These are phyloP conservation scores for Albula glossodonta DNA, from an alignment of 2,113 vertebrate species.

Conservation along the genomic window DNA sequence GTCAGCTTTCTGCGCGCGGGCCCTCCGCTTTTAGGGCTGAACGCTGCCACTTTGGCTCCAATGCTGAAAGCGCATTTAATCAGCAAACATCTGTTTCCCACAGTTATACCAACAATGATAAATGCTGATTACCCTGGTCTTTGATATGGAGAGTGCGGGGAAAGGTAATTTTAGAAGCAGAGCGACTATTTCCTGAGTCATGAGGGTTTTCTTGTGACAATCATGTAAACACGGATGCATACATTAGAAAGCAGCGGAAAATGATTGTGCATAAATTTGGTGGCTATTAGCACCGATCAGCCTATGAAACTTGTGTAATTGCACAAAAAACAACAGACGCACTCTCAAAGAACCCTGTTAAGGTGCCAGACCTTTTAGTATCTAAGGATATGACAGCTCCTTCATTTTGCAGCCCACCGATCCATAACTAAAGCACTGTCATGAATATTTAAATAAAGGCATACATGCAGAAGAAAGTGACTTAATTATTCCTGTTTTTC, in stretches of 20 bases:
- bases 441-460: not conserved
- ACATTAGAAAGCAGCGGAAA: constrained; percentile 34
- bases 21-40: not conserved
- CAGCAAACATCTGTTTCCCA: constrained; percentile 76
- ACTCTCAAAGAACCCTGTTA: not conserved
- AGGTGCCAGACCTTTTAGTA: not conserved
- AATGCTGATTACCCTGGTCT: constrained; percentile 67
- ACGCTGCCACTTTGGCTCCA: constrained; percentile 60
- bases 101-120: constrained; percentile 40
- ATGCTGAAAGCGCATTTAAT: constrained; percentile 61
- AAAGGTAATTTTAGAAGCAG: constrained; percentile 59
- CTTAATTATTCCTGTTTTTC: not conserved
- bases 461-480: not conserved
- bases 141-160: constrained; percentile 65
- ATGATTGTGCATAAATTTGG: not conserved
- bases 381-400: not conserved
- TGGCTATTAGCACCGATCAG: not conserved
- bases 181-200: constrained; percentile 52
- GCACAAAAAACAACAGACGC: not conserved
- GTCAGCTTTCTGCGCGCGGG: constrained; percentile 34
- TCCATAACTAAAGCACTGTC: not conserved
- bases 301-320: not conserved
- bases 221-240: constrained; percentile 68
- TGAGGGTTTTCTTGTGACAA: constrained; percentile 59
- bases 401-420: not conserved